phyloP scores from a whole-genome alignment of 2,797 vertebrate species.

The Alca torda region DNA sequence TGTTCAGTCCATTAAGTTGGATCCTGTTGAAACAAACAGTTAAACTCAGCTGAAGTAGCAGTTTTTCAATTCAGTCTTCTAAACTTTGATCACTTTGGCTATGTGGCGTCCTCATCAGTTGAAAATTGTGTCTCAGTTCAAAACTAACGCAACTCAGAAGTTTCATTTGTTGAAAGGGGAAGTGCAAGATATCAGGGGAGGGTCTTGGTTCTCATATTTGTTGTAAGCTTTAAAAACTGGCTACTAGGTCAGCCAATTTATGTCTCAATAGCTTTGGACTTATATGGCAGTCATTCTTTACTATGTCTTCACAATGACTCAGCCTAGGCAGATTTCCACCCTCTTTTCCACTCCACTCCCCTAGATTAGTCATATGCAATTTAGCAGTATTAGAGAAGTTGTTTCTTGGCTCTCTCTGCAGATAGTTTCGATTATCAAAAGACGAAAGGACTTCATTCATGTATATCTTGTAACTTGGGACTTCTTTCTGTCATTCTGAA shows the following conservation, averaged over 20 bases:
- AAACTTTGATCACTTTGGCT: background rate
- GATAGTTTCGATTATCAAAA: background rate
- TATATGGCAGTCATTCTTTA: background rate
- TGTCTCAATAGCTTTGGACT: conserved; percentile 32
- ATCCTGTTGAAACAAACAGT: conserved; percentile 21
- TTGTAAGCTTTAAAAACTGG: conserved; percentile 5
- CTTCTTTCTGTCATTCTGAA: background rate
- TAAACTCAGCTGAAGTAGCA: background rate
- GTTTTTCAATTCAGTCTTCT: background rate
- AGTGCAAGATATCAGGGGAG: background rate
- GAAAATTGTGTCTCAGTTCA: background rate
- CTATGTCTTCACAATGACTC: conserved; percentile 22
- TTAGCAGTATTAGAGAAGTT: background rate
- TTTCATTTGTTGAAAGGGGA: background rate
- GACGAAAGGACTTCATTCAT: background rate
- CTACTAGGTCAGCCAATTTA: conserved; percentile 11
- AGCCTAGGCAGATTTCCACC: conserved; percentile 32
- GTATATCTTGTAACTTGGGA: background rate
- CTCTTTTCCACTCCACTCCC: background rate
- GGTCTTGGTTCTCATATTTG: background rate
- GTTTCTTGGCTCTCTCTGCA: background rate
- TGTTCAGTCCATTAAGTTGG: conserved; percentile 7
- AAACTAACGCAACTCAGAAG: background rate
- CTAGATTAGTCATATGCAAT: conserved; percentile 3
- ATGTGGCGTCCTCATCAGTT: background rate